Conservation (phyloP, 1,140 invertebrate species). For the Bombyx mandarina region DNA sequence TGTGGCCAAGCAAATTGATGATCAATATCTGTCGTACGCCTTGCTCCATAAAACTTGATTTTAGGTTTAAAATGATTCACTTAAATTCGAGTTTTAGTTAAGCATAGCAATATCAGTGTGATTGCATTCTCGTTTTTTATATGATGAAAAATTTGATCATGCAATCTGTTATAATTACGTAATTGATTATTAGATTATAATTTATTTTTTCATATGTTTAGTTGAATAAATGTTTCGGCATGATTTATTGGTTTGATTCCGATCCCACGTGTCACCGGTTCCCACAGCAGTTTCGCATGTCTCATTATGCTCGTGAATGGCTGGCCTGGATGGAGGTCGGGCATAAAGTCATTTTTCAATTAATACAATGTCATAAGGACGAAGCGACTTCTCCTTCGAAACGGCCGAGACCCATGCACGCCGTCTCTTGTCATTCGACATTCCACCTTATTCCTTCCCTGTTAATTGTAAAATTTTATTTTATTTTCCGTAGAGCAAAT, state of each 20-base stretch:
- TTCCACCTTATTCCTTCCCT: slow-evolving; percentile 15
- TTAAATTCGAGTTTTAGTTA: slow-evolving; percentile 63
- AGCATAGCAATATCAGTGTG: slow-evolving; percentile 63
- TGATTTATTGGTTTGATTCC: slow-evolving; percentile 28
- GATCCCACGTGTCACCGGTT: slow-evolving; percentile 21
- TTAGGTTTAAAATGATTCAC: slow-evolving; percentile 39
- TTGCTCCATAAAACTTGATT: slow-evolving; percentile 63
- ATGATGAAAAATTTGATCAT: slow-evolving; percentile 65
- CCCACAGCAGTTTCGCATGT: slow-evolving; percentile 34
- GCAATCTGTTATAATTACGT: slow-evolving; percentile 37
- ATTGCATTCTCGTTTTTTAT: slow-evolving; percentile 64
- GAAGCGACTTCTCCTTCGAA: slow-evolving; percentile 35
- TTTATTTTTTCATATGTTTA: slow-evolving; percentile 22
- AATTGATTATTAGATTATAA: slow-evolving; percentile 23
- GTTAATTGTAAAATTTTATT: slow-evolving; percentile 15
- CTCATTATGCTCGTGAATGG: slow-evolving; percentile 25
- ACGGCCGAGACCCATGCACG: slow-evolving; percentile 19
- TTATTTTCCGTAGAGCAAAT: slow-evolving; percentile 12
- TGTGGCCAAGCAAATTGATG: slow-evolving; percentile 22
- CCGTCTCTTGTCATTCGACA: slow-evolving; percentile 9
- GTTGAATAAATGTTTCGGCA: slow-evolving; percentile 48
- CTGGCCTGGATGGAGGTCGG: slow-evolving; percentile 39
- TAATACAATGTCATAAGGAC: slow-evolving; percentile 59
- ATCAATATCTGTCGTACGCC: slow-evolving; percentile 43
- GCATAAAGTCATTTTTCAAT: slow-evolving; percentile 59